Evolutionary conservation across 2,888 invertebrate genomes (phyloP).

Genomic region (Aethes cnicana): DNA sequence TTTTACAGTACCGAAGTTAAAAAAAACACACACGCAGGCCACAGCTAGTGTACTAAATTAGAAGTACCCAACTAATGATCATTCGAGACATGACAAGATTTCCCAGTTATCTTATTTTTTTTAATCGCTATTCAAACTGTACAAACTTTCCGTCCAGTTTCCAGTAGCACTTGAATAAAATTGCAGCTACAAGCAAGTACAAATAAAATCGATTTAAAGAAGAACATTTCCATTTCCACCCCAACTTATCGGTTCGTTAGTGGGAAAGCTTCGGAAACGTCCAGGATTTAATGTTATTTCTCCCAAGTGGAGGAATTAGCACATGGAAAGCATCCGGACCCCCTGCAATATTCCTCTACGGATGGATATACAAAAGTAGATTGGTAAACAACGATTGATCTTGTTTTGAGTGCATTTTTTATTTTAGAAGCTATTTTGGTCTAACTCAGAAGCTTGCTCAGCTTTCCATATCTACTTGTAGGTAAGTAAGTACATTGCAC

Average conservation of each 20-base stretch:
- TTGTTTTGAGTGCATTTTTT: background rate
- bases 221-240: slow-evolving; percentile 47
- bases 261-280: slow-evolving; percentile 56
- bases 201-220: slow-evolving; percentile 43
- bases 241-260: slow-evolving; percentile 73
- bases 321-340: slow-evolving; percentile 61
- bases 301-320: slow-evolving; percentile 74
- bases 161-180: too few relatives aligned
- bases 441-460: too few relatives aligned
- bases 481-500: too few relatives aligned
- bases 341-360: slow-evolving; percentile 35
- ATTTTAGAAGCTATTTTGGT: background rate
- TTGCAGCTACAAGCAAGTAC: slow-evolving; percentile 17
- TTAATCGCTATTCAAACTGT: too few relatives aligned
- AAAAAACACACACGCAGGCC: too few relatives aligned
- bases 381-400: slow-evolving; percentile 3
- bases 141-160: too few relatives aligned
- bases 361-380: slow-evolving; percentile 1
- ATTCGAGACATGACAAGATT: too few relatives aligned
- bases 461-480: too few relatives aligned
- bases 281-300: slow-evolving; percentile 76
- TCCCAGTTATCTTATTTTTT: too few relatives aligned
- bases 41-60: too few relatives aligned
- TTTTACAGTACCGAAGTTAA: too few relatives aligned
- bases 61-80: too few relatives aligned